Base-by-base conservation (phyloP, 2,113 vertebrate genomes). In the Eidolon helvum region DNA sequence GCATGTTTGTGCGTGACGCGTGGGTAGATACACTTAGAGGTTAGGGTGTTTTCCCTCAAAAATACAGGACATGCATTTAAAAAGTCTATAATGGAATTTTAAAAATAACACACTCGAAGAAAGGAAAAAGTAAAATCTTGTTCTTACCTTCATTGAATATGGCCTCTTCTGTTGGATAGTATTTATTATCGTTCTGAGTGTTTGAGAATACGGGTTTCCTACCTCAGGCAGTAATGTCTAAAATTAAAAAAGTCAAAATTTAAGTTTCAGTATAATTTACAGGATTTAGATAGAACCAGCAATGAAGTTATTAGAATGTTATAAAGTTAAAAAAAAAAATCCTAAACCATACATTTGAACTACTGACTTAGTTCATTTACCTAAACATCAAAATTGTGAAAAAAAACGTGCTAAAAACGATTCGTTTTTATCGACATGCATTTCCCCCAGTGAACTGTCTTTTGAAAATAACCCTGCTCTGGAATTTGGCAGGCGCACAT, bases 121-220 rank as follows among this genome's bases (percentile, higher is more conserved):
- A 78, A 65, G 19, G 19, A 43, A 65, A 38, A 40, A 55, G 16
- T 11, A 66, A 87, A 94, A 72, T 40, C 2, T 45, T 35, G 21
- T 87, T 65, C 94, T 92, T 99, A 99, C 99, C 99, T 99, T 99
- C 99, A 99, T 99, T 0, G 99, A 99, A 97, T 99, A 98, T 4
- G 99, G 98, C 93, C 98, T 99, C 92, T 99, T 99, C 65, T 98
- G 98, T 68, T 99, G 99, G 94, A 99, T 98, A 30, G 78, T 95
- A 53, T 89, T 88, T 96, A 99, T 98, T 92, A 99, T 98, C 94
- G 98, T 97, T 65, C 98, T 98, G 28, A 99, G 93, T 88, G 99
- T 99, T 92, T 98, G 99, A 4, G 99, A 99, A 86, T 99, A 84
- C 0, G 99, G 98, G 94, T 98, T 99, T 96, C 99, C 99, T 97